A percentile compares a stretch with the other conserved stretches of the same genome.
Evolutionary conservation across 2,113 vertebrate species (phyloP).

Genomic region (Cricetomys ansorgei): DNA sequence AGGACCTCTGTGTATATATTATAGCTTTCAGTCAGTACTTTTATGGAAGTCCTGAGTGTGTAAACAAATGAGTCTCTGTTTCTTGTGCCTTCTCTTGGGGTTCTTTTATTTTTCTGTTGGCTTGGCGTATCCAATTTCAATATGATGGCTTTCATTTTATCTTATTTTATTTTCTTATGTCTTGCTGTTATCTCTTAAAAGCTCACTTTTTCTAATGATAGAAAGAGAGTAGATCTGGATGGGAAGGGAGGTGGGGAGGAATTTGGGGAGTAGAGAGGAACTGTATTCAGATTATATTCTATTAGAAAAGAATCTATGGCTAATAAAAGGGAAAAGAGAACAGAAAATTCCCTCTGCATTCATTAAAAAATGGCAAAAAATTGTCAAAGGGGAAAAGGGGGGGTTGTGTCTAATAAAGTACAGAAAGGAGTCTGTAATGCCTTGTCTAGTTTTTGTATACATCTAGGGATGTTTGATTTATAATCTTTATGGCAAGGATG

Average conservation of each 20-base stretch:
- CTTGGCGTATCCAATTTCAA: not conserved
- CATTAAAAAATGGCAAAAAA: not conserved
- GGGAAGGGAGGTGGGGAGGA: not conserved
- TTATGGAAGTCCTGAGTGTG: not conserved
- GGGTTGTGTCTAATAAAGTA: not conserved
- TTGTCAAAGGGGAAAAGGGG: not conserved
- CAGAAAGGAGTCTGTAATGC: not conserved
- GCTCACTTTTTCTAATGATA: not conserved
- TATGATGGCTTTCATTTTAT: not conserved
- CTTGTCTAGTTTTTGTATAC: not conserved
- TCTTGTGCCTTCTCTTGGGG: not conserved
- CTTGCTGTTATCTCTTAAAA: not conserved
- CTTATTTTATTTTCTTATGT: not conserved
- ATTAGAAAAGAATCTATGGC: not conserved
- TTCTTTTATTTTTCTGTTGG: not conserved
- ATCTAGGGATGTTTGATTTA: not conserved
- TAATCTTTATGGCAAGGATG: not conserved
- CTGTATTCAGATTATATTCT: not conserved
- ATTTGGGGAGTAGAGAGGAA: not conserved
- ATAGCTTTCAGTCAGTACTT: not conserved
- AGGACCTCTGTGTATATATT: not conserved
- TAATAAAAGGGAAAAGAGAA: not conserved
- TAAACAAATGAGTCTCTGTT: not conserved
- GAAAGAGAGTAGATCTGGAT: not conserved
- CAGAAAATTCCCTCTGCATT: not conserved